Percentiles rank a stretch among this genome's conserved stretches.
phyloP scores from a whole-genome alignment of 2,888 invertebrate species.

The Nasonovia ribisnigri region DNA sequence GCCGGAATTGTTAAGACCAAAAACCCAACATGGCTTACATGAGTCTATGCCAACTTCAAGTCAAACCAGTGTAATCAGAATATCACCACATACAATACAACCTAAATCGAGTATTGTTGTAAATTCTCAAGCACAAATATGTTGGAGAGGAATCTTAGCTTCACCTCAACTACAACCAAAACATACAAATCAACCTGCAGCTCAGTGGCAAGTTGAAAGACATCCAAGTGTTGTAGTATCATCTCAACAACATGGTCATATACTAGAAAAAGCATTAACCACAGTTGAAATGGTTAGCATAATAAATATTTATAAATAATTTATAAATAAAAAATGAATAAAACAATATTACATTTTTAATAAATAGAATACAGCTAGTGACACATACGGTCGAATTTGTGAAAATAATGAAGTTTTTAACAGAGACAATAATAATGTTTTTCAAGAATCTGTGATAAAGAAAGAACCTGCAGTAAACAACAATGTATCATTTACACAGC shows the following conservation, averaged over 20 bases:
- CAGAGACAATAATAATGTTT: constrained; percentile 53
- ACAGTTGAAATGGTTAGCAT: constrained; percentile 49
- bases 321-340: not conserved
- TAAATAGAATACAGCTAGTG: constrained; percentile 42
- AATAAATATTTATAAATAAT: not conserved
- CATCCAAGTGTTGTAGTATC: constrained; percentile 66
- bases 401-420: constrained; percentile 49
- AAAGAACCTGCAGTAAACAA: constrained; percentile 66
- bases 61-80: constrained; percentile 83
- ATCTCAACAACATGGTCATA: constrained; percentile 67
- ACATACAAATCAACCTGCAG: not conserved
- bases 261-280: constrained; percentile 66
- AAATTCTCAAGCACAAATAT: constrained; percentile 48
- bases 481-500: constrained; percentile 48
- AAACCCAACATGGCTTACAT: constrained; percentile 71
- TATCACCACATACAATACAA: constrained; percentile 75
- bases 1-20: constrained; percentile 80
- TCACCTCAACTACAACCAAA: constrained; percentile 47
- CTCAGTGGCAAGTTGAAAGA: constrained; percentile 60
- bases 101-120: constrained; percentile 46
- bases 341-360: not conserved
- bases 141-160: constrained; percentile 47
- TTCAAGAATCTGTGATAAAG: constrained; percentile 68
- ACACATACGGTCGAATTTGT: constrained; percentile 42
- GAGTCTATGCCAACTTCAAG: constrained; percentile 71